phyloP scores from a whole-genome alignment of 2,113 vertebrate species.

The Campylomormyrus numenius region DNA sequence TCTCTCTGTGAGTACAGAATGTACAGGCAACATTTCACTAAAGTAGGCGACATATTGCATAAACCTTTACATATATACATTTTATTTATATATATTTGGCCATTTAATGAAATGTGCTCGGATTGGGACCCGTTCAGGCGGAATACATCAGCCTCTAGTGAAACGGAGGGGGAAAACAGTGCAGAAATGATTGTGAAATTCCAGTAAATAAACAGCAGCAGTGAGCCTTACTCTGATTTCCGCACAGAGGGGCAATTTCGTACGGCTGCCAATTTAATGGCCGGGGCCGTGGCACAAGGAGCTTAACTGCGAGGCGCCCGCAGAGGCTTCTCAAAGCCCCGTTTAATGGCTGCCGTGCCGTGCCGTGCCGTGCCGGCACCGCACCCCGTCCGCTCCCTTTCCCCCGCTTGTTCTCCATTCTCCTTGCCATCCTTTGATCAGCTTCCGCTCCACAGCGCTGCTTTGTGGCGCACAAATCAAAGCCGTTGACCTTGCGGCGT shows the following conservation, averaged over 20 bases:
- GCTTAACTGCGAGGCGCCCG: neutral
- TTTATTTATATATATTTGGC: neutral
- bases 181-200: neutral
- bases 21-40: neutral
- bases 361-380: neutral
- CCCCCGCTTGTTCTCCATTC: neutral
- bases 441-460: neutral
- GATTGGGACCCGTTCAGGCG: neutral
- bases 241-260: neutral
- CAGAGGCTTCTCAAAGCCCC: neutral
- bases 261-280: conserved; percentile 2
- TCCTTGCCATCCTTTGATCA: neutral
- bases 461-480: neutral
- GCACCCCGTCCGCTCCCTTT: neutral
- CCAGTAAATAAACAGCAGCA: neutral
- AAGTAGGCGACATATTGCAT: neutral
- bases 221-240: neutral
- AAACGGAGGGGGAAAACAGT: neutral
- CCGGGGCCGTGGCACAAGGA: neutral
- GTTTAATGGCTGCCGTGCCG: neutral
- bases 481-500: neutral
- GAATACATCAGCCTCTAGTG: neutral
- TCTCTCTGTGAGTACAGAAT: neutral
- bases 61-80: neutral
- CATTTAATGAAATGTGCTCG: neutral